Evolutionary conservation across 1,140 invertebrate species (phyloP), one percentile per base, ranked within the genome.

Genomic region (Meloidogyne hapla): DNA sequence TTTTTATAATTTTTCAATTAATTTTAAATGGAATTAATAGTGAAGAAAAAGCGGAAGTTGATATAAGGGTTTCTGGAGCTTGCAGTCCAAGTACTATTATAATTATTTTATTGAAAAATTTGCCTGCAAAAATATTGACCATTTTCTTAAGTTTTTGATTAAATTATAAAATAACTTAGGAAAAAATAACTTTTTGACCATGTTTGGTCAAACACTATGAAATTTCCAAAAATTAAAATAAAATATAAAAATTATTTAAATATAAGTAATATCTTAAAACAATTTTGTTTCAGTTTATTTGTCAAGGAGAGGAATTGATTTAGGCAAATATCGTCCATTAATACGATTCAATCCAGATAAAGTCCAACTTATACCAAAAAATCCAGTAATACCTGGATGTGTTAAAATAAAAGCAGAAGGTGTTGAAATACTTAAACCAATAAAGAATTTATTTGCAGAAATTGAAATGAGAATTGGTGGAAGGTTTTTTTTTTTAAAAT

Each of bases 391-490:
- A 72, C 85, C 85, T 5, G 85, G 85, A 69, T 86, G 85, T 65
- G 83, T 86, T 23, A 86, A 86, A 48, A 86, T 86, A 65, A 86
- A 87, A 73, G 85, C 85, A 15, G 85, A 86, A 70, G 85, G 85
- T 40, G 85, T 86, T 26, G 84, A 87, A 69, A 86, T 86, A 21
- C 62, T 85, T 2, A 80, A 77, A 63, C 85, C 85, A 18, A 78
- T 87, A 2, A 79, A 85, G 38, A 86, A 86, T 80, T 71, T 86
- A 68, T 72, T 86, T 21, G 85, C 85, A 42, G 85, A 86, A 76
- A 80, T 86, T 45, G 85, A 86, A 70, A 86, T 86, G 85, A 74
- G 85, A 42, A 86, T 86, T 26, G 86, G 85, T n/a, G 85, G 85
- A 45, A 75, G 48, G 48, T 56, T n/a, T 15, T 6, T 23, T 13